phyloP scores from a whole-genome alignment of 2,113 vertebrate species.

The Toxotes chatareus region DNA sequence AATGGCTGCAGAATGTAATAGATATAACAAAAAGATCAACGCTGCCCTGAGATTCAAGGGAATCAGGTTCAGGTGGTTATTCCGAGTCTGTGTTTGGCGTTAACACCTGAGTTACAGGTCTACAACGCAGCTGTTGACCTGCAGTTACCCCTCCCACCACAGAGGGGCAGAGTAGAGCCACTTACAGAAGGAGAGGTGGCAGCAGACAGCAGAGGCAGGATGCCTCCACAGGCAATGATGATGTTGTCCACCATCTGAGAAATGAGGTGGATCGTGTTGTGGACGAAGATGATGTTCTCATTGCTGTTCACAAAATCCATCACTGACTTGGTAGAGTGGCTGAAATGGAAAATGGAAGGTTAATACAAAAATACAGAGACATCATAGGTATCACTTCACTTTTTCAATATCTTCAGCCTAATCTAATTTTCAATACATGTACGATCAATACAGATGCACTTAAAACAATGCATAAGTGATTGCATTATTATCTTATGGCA shows the following conservation, averaged over 20 bases:
- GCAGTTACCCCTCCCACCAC: constrained; percentile 71
- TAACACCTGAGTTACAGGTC: neutral
- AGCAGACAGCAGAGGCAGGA: constrained; percentile 95
- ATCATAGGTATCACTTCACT: neutral
- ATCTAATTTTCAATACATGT: neutral
- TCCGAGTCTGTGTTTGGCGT: neutral
- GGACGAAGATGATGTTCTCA: constrained; percentile 99
- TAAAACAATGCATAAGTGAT: neutral
- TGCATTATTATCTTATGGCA: neutral
- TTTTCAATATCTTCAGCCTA: neutral
- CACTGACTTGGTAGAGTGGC: constrained; percentile 98
- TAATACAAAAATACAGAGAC: neutral
- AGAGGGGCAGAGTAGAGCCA: constrained; percentile 79
- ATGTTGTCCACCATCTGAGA: constrained; percentile 99
- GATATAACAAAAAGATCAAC: neutral
- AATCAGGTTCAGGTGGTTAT: neutral
- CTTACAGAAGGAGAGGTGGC: constrained; percentile 99
- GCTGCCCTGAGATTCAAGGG: neutral
- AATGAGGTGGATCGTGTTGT: constrained; percentile 99
- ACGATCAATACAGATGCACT: neutral
- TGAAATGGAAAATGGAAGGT: constrained; percentile 66
- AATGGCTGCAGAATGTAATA: neutral
- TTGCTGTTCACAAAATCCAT: constrained; percentile 99
- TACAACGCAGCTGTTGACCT: constrained; percentile 26
- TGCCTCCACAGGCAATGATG: constrained; percentile 99